Conservation (phyloP, 1,140 invertebrate genomes). For the Phymastichus coffea region DNA sequence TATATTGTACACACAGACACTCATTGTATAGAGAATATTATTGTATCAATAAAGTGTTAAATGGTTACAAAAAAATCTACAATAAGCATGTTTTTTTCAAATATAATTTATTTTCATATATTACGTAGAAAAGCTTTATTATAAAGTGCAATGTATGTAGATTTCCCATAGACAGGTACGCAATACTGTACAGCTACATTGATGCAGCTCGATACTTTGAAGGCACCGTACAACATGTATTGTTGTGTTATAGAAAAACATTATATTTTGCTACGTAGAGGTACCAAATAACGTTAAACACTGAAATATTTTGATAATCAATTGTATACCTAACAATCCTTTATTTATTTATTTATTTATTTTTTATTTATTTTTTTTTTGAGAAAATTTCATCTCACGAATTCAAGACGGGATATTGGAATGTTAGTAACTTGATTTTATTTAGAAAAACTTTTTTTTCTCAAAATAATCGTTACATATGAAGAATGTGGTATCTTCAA, state of each 20-base stretch:
- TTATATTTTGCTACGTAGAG: slow-evolving; percentile 18
- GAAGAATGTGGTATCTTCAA: slow-evolving; percentile 9
- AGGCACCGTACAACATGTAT: slow-evolving; percentile 19
- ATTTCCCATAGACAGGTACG: slow-evolving; percentile 17
- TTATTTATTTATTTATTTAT: not conserved
- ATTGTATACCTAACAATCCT: not conserved
- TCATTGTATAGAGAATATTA: slow-evolving; percentile 45
- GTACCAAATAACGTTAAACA: not conserved
- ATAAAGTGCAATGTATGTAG: slow-evolving; percentile 17
- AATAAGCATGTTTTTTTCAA: not conserved
- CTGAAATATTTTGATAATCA: slow-evolving; percentile 2
- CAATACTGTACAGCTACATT: slow-evolving; percentile 17
- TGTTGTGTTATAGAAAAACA: slow-evolving; percentile 16
- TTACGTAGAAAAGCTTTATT: slow-evolving; percentile 17
- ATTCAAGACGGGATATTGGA: no score
- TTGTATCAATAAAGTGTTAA: slow-evolving; percentile 50
- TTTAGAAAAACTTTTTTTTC: no score
- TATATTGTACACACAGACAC: slow-evolving; percentile 39
- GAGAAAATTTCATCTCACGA: no score
- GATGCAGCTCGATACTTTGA: slow-evolving; percentile 16
- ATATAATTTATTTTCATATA: slow-evolving; percentile 15
- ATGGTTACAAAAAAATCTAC: slow-evolving; percentile 39
- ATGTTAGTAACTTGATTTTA: no score
- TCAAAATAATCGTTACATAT: not conserved
- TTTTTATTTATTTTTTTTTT: not conserved